Evolutionary conservation across 2,888 invertebrate species (phyloP).

Genomic region (Eulithis testata): DNA sequence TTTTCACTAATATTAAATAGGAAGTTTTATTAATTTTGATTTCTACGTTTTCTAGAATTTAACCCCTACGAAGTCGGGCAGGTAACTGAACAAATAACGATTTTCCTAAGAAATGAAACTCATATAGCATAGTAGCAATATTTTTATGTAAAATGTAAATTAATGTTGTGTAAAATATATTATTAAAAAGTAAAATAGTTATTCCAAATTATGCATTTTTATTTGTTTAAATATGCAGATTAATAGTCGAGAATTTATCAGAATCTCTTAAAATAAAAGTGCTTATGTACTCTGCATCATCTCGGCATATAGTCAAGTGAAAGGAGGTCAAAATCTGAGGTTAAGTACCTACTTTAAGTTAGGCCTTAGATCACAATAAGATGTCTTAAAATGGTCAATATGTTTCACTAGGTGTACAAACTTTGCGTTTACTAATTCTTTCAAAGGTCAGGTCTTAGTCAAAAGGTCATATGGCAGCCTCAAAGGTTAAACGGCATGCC

Average conservation of each 20-base stretch:
- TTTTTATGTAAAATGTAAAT: conserved; percentile 23
- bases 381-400: no score
- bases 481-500: neutral
- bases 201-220: conserved; percentile 6
- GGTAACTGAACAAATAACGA: neutral
- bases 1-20: neutral
- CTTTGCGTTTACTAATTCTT: neutral
- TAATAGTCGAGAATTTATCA: no score
- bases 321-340: no score
- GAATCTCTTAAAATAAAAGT: no score
- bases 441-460: neutral
- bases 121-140: conserved; percentile 10
- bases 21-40: neutral
- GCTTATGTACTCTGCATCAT: no score
- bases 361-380: no score
- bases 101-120: conserved; percentile 15
- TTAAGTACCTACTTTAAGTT: no score
- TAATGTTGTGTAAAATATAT: conserved; percentile 19
- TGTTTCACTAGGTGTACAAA: no score
- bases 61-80: neutral
- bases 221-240: neutral
- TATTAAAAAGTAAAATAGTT: conserved; percentile 9
- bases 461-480: neutral
- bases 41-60: neutral
- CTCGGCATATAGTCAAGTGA: no score